phyloP scores from a whole-genome alignment of 2,113 vertebrate species.

The Anthoscopus minutus region DNA sequence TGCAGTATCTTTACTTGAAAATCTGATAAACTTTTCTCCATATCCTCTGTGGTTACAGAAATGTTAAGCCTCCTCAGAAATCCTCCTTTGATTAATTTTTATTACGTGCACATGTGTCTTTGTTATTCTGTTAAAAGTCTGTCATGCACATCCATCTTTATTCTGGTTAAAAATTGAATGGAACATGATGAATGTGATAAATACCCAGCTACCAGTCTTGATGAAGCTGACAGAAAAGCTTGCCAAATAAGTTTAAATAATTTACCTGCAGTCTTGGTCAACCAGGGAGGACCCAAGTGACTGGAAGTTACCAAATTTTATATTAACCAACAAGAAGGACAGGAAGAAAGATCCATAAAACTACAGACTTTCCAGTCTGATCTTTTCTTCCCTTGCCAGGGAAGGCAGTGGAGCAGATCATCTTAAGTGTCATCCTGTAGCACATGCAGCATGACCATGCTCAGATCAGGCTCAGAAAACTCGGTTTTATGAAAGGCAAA shows the following conservation, averaged over 20 bases:
- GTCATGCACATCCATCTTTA: no score
- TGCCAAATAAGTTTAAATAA: neutral
- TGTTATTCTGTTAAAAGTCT: neutral
- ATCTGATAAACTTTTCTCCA: neutral
- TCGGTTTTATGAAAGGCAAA: neutral
- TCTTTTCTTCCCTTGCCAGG: neutral
- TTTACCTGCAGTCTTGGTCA: neutral
- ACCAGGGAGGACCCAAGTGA: no score
- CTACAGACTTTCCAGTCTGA: neutral
- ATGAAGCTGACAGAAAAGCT: neutral
- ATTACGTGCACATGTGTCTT: accelerated
- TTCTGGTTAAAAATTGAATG: neutral
- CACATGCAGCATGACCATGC: accelerated
- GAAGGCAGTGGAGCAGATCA: neutral
- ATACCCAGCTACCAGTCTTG: neutral
- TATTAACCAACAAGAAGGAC: neutral
- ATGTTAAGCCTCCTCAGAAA: neutral
- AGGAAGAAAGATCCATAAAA: neutral
- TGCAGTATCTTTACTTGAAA: neutral
- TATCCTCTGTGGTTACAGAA: neutral
- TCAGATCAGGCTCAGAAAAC: neutral
- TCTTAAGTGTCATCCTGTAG: neutral
- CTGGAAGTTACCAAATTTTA: neutral
- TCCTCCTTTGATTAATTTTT: neutral
- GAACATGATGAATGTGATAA: neutral